Base-by-base conservation (phyloP, 2,888 invertebrate species). In the Euphydryas editha region DNA sequence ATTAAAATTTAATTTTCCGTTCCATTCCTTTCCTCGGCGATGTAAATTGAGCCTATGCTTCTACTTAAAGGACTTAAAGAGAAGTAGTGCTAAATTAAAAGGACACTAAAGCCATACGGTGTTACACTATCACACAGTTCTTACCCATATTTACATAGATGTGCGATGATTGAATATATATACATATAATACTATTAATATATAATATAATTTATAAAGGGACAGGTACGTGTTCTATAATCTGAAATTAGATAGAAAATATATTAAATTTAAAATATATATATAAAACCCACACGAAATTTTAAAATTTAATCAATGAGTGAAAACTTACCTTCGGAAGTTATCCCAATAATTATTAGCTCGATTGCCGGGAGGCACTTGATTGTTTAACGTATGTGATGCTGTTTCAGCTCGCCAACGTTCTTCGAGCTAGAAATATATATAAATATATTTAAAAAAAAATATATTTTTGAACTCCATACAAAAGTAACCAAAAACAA, bases 331-430 rank as follows among this genome's bases (percentile, higher is more conserved):
- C 97, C 97, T 97, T 92, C 97, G 93, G 86, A 98, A 98, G 89
- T 98, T 98, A 84, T 98, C 98, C 97, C 97, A 98, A 87, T 98
- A 98, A 90, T 98, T 98, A 86, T 98, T 98, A 64, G 97, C 97
- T 73, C 98, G 93, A 86, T 97, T 97, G 36, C 98, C 97, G 42
- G 98, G 98, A 46, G 97, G 96, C 62, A 98, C 97, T 92, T 98
- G 97, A 86, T 98, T 98, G 87, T 98, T 98, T 54, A 98, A 93
- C 0, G 96, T 95, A 73, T 92, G 94, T 75, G 92, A 90, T 18
- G 89, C 91, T 0, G 84, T 88, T 63, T 91, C 92, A 0, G 81
- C 86, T 1, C 92, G 87, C 92, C 92, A 92, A 51, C 92, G 89
- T 72, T 93, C 94, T 80, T 93, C 93, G 76, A 93, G 76, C 93